Conservation (phyloP, 2,888 invertebrate genomes). For the Clostera curtula region DNA sequence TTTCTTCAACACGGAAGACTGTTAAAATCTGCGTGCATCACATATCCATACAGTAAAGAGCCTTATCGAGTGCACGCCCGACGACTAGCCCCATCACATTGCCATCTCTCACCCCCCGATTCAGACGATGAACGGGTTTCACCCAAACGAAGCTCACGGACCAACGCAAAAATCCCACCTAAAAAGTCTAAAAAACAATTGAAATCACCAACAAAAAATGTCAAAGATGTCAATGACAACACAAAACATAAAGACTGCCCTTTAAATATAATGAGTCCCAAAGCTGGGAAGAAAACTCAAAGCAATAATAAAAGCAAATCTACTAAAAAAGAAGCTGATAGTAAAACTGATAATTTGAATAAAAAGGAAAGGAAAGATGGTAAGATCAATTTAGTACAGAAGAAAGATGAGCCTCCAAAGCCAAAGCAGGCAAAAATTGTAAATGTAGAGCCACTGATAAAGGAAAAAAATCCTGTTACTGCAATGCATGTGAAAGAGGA, state of each 20-base stretch:
- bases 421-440: conserved; percentile 43
- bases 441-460: conserved; percentile 15
- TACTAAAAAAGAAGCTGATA: conserved; percentile 31
- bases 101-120: conserved; percentile 43
- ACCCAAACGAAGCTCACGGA: conserved; percentile 43
- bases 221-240: conserved; percentile 60
- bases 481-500: no score
- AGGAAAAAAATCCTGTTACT: no score
- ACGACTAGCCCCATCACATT: conserved; percentile 48
- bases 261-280: conserved; percentile 36
- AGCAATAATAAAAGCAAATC: conserved; percentile 31
- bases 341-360: conserved; percentile 16
- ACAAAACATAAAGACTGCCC: conserved; percentile 48
- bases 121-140: conserved; percentile 54
- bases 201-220: conserved; percentile 58
- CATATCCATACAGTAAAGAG: conserved; percentile 61
- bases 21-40: conserved; percentile 79
- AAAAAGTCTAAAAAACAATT: conserved; percentile 52
- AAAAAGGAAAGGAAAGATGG: conserved; percentile 38
- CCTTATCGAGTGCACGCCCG: conserved; percentile 58
- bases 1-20: conserved; percentile 83
- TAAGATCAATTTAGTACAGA: conserved; percentile 22
- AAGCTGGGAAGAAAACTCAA: conserved; percentile 33
- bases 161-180: conserved; percentile 38
- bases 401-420: conserved; percentile 33